Percentiles rank a stretch among this genome's conserved stretches.
These are phyloP conservation scores for Neelides folsomi DNA, from an alignment of 2,888 invertebrate species.

Conservation along the genomic window DNA sequence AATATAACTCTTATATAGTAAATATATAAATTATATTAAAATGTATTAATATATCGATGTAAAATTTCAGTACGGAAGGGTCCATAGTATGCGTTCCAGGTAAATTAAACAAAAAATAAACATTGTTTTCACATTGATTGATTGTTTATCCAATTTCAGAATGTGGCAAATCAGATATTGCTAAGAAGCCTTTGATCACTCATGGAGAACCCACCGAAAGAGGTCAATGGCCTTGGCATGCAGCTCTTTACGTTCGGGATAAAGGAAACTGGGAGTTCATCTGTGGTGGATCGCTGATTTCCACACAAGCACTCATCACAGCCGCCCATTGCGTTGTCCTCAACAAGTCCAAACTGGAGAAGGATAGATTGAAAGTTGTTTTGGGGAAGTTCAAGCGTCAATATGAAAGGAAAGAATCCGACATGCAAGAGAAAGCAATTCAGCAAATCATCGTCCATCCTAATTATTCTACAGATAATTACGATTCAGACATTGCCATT, in stretches of 20 bases:
- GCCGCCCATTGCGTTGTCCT: constrained; percentile 49
- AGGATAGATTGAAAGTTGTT: constrained; percentile 1
- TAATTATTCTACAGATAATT: constrained; percentile 12
- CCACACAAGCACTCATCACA: constrained; percentile 46
- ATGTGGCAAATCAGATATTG: constrained; percentile 44
- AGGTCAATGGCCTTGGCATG: constrained; percentile 57
- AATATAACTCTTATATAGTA: no score
- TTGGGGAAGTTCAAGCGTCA: constrained; percentile 10
- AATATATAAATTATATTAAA: no score
- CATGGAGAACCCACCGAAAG: constrained; percentile 47
- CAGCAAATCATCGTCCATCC: constrained; percentile 11
- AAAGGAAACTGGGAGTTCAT: constrained; percentile 41
- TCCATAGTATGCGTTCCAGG: constrained; percentile 15
- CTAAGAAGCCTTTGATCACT: constrained; percentile 47
- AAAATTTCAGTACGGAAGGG: constrained; percentile 9
- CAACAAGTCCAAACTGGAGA: not conserved
- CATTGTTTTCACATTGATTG: not conserved
- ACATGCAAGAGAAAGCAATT: constrained; percentile 5
- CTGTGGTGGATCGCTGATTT: constrained; percentile 51
- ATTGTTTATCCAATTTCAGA: constrained; percentile 13
- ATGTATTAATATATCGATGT: no score
- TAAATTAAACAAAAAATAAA: constrained; percentile 1
- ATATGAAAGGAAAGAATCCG: constrained; percentile 8
- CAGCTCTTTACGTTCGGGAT: constrained; percentile 44
- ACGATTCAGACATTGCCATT: constrained; percentile 43